Evolutionary conservation across 2,113 vertebrate genomes (phyloP), one percentile per base, ranked within the genome.

Genomic region (Ornithorhynchus anatinus): DNA sequence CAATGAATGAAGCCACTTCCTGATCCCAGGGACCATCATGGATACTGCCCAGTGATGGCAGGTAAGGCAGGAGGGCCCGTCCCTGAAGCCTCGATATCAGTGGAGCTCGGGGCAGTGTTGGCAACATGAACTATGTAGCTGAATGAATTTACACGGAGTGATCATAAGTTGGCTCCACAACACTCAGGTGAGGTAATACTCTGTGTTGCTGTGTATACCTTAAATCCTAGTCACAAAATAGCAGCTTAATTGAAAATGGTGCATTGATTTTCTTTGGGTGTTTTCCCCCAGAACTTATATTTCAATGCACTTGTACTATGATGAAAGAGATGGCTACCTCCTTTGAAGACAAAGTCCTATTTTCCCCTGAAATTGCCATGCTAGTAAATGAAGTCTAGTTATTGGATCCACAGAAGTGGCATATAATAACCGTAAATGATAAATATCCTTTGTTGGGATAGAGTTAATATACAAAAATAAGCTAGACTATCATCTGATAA

Each of bases 261-360:
- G n/a, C n/a, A n/a, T n/a, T n/a, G n/a, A n/a, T n/a, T n/a, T n/a
- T n/a, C n/a, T n/a, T n/a, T n/a, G n/a, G n/a, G n/a, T n/a, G n/a
- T n/a, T n/a, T n/a, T n/a, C n/a, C n/a, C n/a, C n/a, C n/a, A n/a
- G n/a, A 92, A 92, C 77, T 84, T 83, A 33, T 82, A 78, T 92
- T 92, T 90, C 85, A 54, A 89, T 81, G 84, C 86, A 94, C 92
- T 94, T 94, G 89, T 87, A 82, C 88, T 88, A 86, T 88, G n/a
- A 25, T 85, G 85, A 92, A 89, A 86, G 81, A 92, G 85, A 94
- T 68, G 79, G 83, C 88, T n/a, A 87, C 87, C 86, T 88, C 89
- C 92, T 87, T 92, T 90, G 85, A 92, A 90, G 88, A 87, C 81
- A 71, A 90, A 87, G 89, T 84, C 90, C 84, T 86, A 65, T 88